Evolutionary conservation across 2,888 invertebrate species (phyloP).

Genomic region (Lepidocyrtoides sp.): DNA sequence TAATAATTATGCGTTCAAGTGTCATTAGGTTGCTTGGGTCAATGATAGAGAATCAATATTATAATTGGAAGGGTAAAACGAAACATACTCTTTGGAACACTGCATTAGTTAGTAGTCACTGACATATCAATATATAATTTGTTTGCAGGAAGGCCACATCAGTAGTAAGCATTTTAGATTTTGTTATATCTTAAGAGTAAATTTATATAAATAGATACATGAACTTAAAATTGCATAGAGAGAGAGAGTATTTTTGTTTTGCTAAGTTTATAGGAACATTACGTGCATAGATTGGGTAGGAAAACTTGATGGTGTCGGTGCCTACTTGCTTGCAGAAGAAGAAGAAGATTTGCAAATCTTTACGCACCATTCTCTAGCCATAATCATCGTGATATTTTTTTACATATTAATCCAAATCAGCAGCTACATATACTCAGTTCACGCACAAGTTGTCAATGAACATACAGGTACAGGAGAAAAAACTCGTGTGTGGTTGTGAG

Average conservation of each 20-base stretch:
- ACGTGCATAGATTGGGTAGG: background rate
- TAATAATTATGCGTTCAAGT: conserved; percentile 17
- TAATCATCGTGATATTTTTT: conserved; percentile 44
- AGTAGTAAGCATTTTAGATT: background rate
- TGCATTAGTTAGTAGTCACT: no score
- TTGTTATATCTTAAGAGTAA: background rate
- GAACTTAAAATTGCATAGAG: no score
- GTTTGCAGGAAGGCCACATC: background rate
- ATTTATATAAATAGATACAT: background rate
- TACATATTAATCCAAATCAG: conserved; percentile 1
- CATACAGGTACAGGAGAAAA: background rate
- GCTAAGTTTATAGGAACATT: no score
- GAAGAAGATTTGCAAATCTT: conserved; percentile 14
- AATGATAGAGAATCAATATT: conserved; percentile 8
- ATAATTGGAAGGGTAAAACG: conserved; percentile 18
- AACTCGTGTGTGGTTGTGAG: conserved; percentile 57
- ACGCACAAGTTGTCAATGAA: conserved; percentile 19
- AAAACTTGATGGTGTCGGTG: background rate
- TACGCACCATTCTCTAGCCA: no score
- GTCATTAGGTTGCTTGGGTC: conserved; percentile 59
- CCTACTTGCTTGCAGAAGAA: background rate
- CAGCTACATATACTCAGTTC: background rate
- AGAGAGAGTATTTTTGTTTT: no score
- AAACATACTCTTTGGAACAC: no score
- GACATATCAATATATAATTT: background rate